Evolutionary conservation across 2,888 invertebrate species (phyloP), one percentile per base, ranked within the genome.

Genomic region (Euclidia mi): DNA sequence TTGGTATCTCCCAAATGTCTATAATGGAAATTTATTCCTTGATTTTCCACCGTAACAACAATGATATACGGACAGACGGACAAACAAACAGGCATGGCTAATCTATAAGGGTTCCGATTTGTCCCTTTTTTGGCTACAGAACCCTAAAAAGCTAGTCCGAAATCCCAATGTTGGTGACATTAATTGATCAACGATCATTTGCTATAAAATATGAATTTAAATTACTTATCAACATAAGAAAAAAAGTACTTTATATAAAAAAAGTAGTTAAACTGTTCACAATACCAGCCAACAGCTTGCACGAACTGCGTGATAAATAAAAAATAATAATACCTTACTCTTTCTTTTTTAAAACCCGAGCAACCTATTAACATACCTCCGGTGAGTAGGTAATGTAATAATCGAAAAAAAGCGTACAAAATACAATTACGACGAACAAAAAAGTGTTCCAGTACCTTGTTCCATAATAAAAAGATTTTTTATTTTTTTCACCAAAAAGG

Each of bases 341-440:
- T 43, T 52, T 37, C 42, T n/a, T n/a, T 59, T 63, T 42, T 44
- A 47, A 55, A 55, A 45, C 29, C 17, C 2, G 42, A 28, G 20
- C 37, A n/a, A n/a, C 59, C 66, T 72, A 78, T 67, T 52, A 74
- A 74, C n/a, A n/a, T n/a, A n/a, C 72, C 71, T 65, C 65, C 71
- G 64, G 47, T 61, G 63, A 61, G 61, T 50, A 50, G 42, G 46
- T 75, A 67, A 76, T 75, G 60, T 72, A 71, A 77, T 77, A 66
- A 72, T 67, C 64, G 37, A 59, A 52, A 58, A 57, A 70, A 77
- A 71, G 62, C 66, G 44, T 59, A 65, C 64, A 52, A 67, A 75
- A 66, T 12, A 62, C 57, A 69, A 65, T 63, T 66, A 58, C 32
- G 47, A 35, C 42, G 42, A 40, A 58, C n/a, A 67, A 41, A 62